phyloP scores from a whole-genome alignment of 2,888 invertebrate genomes.

The Nycteola revayana region DNA sequence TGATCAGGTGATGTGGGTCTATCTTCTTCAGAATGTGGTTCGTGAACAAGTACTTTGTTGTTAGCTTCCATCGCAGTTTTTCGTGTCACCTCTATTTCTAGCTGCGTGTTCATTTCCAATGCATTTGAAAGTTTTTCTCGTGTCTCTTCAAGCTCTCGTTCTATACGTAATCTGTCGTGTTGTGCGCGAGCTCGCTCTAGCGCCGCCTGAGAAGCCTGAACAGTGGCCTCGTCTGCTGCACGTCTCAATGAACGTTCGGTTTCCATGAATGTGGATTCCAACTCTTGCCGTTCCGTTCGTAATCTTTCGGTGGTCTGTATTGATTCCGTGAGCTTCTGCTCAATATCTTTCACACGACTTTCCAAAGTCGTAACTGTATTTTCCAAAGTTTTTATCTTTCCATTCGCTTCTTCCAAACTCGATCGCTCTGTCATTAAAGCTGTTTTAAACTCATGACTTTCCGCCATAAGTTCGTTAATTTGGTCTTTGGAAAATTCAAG shows the following conservation, averaged over 20 bases:
- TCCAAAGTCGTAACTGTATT: slow-evolving; percentile 47
- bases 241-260: slow-evolving; percentile 83
- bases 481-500: slow-evolving; percentile 56
- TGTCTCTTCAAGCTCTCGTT: slow-evolving; percentile 83
- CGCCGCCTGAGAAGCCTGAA: slow-evolving; percentile 88
- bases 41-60: slow-evolving; percentile 52
- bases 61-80: slow-evolving; percentile 56
- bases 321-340: slow-evolving; percentile 52
- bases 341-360: slow-evolving; percentile 50
- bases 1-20: slow-evolving; percentile 89
- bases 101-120: slow-evolving; percentile 55
- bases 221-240: slow-evolving; percentile 86
- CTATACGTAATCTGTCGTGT: slow-evolving; percentile 86
- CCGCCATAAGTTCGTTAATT: slow-evolving; percentile 50
- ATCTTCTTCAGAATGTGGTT: slow-evolving; percentile 62
- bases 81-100: slow-evolving; percentile 72
- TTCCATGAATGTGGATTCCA: slow-evolving; percentile 65
- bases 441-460: slow-evolving; percentile 53
- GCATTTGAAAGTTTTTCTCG: slow-evolving; percentile 67
- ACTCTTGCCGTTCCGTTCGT: slow-evolving; percentile 61
- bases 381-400: slow-evolving; percentile 47
- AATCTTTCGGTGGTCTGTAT: slow-evolving; percentile 51
- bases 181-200: slow-evolving; percentile 88
- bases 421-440: slow-evolving; percentile 43
- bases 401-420: slow-evolving; percentile 47